phyloP scores from a whole-genome alignment of 2,113 vertebrate genomes.

The Actenoides hombroni region DNA sequence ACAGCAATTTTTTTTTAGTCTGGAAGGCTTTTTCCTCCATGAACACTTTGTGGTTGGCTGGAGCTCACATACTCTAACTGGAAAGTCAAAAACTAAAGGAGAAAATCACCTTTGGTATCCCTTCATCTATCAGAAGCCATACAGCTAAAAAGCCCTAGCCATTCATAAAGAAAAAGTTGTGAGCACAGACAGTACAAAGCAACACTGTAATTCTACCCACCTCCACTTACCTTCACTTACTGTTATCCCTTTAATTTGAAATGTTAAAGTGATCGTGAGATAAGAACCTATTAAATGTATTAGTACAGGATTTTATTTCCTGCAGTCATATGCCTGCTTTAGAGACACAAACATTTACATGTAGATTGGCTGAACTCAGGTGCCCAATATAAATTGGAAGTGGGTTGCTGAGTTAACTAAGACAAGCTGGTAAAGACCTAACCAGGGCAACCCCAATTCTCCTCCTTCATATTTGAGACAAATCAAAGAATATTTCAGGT shows the following conservation, averaged over 20 bases:
- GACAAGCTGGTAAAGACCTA: background rate
- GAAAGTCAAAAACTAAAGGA: background rate
- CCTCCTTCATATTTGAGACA: background rate
- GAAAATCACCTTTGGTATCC: background rate
- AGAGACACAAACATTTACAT: background rate
- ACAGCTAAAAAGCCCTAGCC: background rate
- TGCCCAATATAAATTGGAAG: background rate
- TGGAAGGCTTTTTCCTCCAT: background rate
- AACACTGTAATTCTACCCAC: background rate
- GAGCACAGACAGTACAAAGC: background rate
- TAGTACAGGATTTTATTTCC: constrained; percentile 47
- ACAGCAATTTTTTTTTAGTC: background rate
- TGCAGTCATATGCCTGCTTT: background rate
- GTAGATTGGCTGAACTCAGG: background rate
- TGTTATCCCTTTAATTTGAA: constrained; percentile 62
- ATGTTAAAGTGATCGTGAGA: constrained; percentile 30
- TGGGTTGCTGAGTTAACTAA: background rate
- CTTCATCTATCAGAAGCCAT: background rate
- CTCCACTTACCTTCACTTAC: constrained; percentile 76
- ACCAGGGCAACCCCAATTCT: background rate
- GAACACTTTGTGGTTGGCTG: background rate
- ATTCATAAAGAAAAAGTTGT: background rate
- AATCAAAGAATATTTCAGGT: background rate
- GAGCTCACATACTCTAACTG: background rate
- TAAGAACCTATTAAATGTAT: constrained; percentile 38